A percentile compares a stretch with the other conserved stretches of the same genome.
Conservation (phyloP, 2,888 invertebrate genomes). For the Pristionchus entomophagus region DNA sequence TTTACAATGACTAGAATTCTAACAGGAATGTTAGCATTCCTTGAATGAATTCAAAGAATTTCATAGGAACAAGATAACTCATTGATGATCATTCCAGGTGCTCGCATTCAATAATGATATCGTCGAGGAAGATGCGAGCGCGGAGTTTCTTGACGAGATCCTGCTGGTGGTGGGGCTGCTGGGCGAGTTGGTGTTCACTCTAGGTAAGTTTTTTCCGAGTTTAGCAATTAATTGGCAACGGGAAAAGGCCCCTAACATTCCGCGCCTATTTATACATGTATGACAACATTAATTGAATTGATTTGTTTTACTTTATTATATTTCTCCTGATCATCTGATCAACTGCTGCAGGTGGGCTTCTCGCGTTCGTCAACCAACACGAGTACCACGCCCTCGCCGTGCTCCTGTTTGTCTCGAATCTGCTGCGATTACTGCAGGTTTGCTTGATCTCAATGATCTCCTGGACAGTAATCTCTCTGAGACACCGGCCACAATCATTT, state of each 20-base stretch:
- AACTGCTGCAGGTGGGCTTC: conserved; percentile 59
- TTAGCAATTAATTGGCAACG: background rate
- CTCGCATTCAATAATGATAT: conserved; percentile 59
- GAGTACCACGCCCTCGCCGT: conserved; percentile 45
- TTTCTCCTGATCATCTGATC: too few species aligned
- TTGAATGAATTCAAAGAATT: too few species aligned
- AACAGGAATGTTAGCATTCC: too few species aligned
- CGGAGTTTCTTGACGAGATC: conserved; percentile 64
- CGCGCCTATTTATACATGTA: background rate
- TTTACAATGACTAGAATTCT: too few species aligned
- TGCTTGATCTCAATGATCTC: too few species aligned
- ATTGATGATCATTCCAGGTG: conserved; percentile 47
- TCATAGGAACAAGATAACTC: too few species aligned
- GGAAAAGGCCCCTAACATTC: background rate
- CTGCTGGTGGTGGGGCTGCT: conserved; percentile 64
- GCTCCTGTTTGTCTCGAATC: conserved; percentile 59
- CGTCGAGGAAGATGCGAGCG: conserved; percentile 63
- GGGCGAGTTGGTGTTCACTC: conserved; percentile 62
- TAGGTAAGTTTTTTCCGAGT: conserved; percentile 56
- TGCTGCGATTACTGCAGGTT: conserved; percentile 57
- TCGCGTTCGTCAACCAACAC: conserved; percentile 62
- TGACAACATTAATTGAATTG: background rate
- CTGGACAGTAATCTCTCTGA: background rate
- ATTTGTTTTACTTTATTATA: background rate
- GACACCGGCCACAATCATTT: background rate